phyloP scores from a whole-genome alignment of 2,888 invertebrate species.

The Dryobotodes eremita region DNA sequence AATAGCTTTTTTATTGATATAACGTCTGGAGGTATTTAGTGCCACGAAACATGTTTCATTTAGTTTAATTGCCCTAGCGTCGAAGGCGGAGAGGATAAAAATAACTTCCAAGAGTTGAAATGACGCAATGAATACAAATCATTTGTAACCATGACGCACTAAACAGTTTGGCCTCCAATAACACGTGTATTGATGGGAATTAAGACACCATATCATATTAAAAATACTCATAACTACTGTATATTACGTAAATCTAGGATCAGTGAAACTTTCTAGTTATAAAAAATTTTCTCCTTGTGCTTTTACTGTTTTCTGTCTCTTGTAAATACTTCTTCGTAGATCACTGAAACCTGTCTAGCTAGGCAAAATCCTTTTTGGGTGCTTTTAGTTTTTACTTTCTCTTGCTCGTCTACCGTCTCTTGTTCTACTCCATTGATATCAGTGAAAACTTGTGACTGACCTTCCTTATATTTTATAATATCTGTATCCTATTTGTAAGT shows the following conservation, averaged over 20 bases:
- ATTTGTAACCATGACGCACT: not conserved
- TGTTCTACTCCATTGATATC: not conserved
- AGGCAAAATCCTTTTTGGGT: not conserved
- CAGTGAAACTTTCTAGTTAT: not conserved
- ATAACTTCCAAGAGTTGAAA: not conserved
- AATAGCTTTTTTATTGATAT: no score
- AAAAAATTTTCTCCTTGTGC: not conserved
- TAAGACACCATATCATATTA: not conserved
- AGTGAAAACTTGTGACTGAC: not conserved
- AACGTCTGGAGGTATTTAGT: no score
- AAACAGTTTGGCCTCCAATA: not conserved
- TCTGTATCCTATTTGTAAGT: not conserved
- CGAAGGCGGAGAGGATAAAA: not conserved
- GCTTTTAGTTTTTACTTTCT: not conserved
- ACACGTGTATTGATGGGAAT: not conserved
- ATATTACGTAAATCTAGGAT: not conserved
- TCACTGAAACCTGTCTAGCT: not conserved
- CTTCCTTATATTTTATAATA: not conserved
- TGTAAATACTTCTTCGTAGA: not conserved
- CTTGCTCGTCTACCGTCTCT: not conserved
- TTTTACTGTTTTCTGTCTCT: not conserved
- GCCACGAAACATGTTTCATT: no score
- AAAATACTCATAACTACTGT: not conserved
- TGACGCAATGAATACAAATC: conserved; percentile 4
- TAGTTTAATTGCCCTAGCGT: not conserved